Percentiles rank a stretch among this genome's conserved stretches.
These are phyloP conservation scores for Telenomus remus DNA, from an alignment of 1,140 invertebrate species.

Conservation along the genomic window DNA sequence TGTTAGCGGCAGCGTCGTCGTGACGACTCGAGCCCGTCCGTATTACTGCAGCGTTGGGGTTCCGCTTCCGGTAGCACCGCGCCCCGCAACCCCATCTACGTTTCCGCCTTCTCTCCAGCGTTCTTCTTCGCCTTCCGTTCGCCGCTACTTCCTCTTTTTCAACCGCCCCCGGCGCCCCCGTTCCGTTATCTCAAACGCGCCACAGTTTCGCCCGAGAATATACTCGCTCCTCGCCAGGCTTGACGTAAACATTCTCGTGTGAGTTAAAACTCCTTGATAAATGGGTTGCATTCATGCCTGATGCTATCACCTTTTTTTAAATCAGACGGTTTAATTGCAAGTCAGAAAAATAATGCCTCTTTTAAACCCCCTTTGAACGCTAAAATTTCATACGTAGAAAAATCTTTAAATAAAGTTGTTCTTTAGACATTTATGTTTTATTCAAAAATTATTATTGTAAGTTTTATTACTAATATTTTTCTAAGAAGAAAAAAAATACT, in stretches of 20 bases:
- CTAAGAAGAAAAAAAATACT: no score
- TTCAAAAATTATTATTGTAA: no score
- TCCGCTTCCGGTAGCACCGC: constrained; percentile 61
- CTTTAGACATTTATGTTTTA: no score
- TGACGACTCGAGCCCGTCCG: constrained; percentile 54
- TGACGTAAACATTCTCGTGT: constrained; percentile 16
- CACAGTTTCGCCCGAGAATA: constrained; percentile 24
- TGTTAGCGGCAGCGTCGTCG: constrained; percentile 56
- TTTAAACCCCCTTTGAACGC: no score
- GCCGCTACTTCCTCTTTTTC: constrained; percentile 59
- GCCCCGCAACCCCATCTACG: constrained; percentile 46
- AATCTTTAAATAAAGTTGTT: no score
- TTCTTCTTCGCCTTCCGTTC: constrained; percentile 66
- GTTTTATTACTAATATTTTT: no score
- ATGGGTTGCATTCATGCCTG: no score
- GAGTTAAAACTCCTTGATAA: constrained; percentile 1
- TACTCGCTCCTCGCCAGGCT: neutral
- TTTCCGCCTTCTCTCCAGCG: constrained; percentile 63
- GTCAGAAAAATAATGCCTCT: no score
- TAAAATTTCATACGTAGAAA: no score
- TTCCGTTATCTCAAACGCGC: constrained; percentile 39
- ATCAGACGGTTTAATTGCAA: no score
- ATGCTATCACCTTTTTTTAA: no score
- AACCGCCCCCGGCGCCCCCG: constrained; percentile 47
- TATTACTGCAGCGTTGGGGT: constrained; percentile 57